Percentiles rank a stretch among this genome's conserved stretches.
phyloP scores from a whole-genome alignment of 2,113 vertebrate species.

The Percopsis transmontana region DNA sequence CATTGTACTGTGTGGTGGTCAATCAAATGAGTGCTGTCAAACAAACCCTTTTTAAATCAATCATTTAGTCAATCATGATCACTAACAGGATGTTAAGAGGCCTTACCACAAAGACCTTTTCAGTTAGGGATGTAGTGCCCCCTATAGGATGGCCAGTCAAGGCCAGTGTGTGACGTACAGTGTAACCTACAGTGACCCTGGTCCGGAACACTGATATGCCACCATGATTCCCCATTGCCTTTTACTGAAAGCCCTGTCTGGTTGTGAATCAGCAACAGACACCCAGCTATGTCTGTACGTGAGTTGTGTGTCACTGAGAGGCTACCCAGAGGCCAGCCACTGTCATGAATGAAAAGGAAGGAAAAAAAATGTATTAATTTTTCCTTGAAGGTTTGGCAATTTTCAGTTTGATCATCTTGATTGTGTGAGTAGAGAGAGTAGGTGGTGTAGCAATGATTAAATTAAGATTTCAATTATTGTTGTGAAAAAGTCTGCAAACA shows the following conservation, averaged over 20 bases:
- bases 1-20: too few relatives aligned
- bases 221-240: slow-evolving; percentile 8
- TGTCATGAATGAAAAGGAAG: not conserved
- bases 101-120: too few relatives aligned
- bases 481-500: too few relatives aligned
- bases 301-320: slow-evolving; percentile 24
- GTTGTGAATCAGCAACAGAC: slow-evolving; percentile 2
- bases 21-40: too few relatives aligned
- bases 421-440: not conserved
- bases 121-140: too few relatives aligned
- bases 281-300: not conserved
- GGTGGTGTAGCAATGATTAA: not conserved
- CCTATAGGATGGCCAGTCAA: too few relatives aligned
- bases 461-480: too few relatives aligned
- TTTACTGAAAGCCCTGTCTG: not conserved
- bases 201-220: not conserved
- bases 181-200: slow-evolving; percentile 7
- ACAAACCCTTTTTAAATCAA: too few relatives aligned
- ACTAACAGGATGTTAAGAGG: too few relatives aligned
- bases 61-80: too few relatives aligned
- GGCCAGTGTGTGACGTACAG: slow-evolving; percentile 13
- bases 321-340: not conserved
- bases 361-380: not conserved
- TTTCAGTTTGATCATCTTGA: not conserved
- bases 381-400: not conserved